phyloP scores from a whole-genome alignment of 2,113 vertebrate species.

The Balaenoptera acutorostrata region DNA sequence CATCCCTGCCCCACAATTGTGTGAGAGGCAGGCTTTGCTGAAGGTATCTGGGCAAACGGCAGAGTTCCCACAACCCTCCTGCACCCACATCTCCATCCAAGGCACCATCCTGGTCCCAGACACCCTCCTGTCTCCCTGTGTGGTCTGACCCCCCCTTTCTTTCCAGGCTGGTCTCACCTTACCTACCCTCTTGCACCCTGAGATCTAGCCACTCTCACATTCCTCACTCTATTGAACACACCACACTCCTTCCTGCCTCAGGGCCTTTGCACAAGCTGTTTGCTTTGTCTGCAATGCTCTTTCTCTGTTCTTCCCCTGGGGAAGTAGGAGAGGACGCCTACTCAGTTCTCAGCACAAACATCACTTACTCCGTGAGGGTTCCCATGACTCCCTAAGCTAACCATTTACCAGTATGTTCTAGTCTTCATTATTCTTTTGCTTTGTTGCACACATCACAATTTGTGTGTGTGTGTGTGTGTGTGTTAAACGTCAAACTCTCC shows the following conservation, averaged over 20 bases:
- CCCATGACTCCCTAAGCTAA: background rate
- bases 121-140: background rate
- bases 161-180: background rate
- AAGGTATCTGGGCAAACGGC: background rate
- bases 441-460: background rate
- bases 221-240: background rate
- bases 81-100: background rate
- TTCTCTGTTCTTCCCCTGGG: background rate
- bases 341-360: background rate
- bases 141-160: background rate
- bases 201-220: background rate
- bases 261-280: background rate
- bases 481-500: background rate
- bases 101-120: background rate
- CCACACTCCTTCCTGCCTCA: background rate
- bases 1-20: background rate
- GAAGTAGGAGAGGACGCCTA: background rate
- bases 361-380: background rate
- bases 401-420: background rate
- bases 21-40: background rate
- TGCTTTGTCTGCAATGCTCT: background rate
- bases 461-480: background rate
- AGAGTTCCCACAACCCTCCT: background rate
- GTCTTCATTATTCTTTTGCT: background rate
- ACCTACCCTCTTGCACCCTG: background rate